Evolutionary conservation across 2,888 invertebrate genomes (phyloP), one percentile per base, ranked within the genome.

Genomic region (Andrena camellia): DNA sequence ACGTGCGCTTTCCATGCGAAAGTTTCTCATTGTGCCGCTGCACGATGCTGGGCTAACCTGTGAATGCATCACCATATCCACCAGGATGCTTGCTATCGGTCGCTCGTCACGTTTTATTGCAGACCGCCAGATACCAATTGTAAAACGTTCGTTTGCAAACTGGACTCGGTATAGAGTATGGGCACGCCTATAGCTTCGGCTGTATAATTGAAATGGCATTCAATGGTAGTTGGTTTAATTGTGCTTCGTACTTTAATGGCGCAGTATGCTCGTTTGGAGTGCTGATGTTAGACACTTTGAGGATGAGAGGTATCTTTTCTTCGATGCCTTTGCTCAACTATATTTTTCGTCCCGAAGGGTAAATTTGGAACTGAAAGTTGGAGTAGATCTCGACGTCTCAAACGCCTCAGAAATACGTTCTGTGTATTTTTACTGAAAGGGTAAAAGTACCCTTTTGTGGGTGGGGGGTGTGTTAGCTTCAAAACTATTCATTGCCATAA

Each of bases 71-170:
- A 63, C 64, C 64, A 31, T 63, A 80, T 57, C 75, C 83, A 77
- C 79, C 70, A 42, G 77, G 66, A 66, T 29, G 59, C 66, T 64
- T 31, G 60, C 78, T 78, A 81, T 86, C 78, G 67, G 66, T 62
- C 68, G 72, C 71, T 74, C 63, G 76, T 77, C 70, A 71, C 77
- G 81, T 88, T 85, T 88, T 81, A 78, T 87, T 77, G 66, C 69
- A 31, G 73, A 29, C 60, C 62, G 80, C 73, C 74, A 69, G 75
- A 81, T 77, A 69, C 63, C 69, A 66, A 81, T 81, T 26, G 76
- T 81, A 74, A 78, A 88, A 86, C 81, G 70, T 78, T 75, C 80
- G 83, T 83, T 86, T 70, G 83, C 80, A 73, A 87, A 82, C 78
- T 63, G 52, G 81, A 69, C 77, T 71, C 63, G 63, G 59, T 78